Evolutionary conservation across 2,888 invertebrate genomes (phyloP), one percentile per base, ranked within the genome.

Genomic region (Apeira syringaria): DNA sequence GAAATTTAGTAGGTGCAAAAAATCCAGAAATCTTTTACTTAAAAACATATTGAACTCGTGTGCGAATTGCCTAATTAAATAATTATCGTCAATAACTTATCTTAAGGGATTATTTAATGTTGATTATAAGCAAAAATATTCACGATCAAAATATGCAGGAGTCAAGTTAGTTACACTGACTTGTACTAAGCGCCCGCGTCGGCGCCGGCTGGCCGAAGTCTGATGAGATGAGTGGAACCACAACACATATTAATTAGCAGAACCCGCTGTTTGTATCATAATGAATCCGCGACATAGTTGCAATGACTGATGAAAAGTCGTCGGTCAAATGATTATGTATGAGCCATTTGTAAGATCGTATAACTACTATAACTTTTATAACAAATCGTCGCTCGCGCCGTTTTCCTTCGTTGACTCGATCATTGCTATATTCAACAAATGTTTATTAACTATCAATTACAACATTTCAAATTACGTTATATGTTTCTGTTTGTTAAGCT

Each of bases 241-340:
- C 12, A 15, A 5, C 26, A 9, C 9, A 9, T 7, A 18, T 22
- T 10, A n/a, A 13, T 31, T 30, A 30, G 7, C 6, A 30, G 30
- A 1, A 6, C 18, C 9, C 1, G 24, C 11, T 27, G 17, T 27
- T 18, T 18, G 11, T 18, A 13, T 9, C 22, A 17, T 38, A 41
- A 40, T 39, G 33, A 36, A 18, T 47, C 50, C 47, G 46, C 52
- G 44, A 47, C 50, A 59, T 58, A 59, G 50, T 61, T 56, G 64
- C 68, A 68, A 71, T 62, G 69, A 68, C 63, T 65, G 66, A 68
- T 64, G 60, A 56, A 59, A 58, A 53, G 58, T 36, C 42, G 11
- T 12, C 17, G 17, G 5, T 20, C 47, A 45, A 61, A 53, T 53
- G 47, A 59, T 56, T 51, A 69, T 59, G 58, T 56, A 72, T 70